phyloP scores from a whole-genome alignment of 2,888 invertebrate genomes.

The Sipha maydis region DNA sequence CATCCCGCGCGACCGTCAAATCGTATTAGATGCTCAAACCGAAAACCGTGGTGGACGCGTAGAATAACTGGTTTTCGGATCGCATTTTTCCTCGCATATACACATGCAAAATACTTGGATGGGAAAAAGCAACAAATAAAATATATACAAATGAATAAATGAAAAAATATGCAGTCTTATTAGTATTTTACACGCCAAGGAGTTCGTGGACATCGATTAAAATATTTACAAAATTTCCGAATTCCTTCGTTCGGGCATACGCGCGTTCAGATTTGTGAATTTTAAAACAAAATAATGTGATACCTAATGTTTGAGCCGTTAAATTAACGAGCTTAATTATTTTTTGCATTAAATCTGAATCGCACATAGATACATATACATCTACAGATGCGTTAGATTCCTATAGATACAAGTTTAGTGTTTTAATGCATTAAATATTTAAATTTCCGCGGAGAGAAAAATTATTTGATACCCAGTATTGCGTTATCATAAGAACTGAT shows the following conservation, averaged over 20 bases:
- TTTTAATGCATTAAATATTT: background rate
- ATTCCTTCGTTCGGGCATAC: background rate
- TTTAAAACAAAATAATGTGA: background rate
- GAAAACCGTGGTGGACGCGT: background rate
- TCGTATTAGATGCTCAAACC: background rate
- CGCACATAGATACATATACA: no score
- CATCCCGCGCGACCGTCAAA: slow-evolving; percentile 7
- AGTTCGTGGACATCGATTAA: background rate
- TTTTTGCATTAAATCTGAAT: background rate
- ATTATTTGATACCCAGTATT: background rate
- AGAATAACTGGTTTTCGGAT: slow-evolving; percentile 42
- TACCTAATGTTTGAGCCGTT: background rate
- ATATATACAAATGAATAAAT: background rate
- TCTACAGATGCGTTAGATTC: background rate
- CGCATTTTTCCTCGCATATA: slow-evolving; percentile 1
- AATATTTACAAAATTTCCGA: background rate
- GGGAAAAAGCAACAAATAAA: background rate
- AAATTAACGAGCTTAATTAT: background rate
- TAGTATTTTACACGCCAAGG: slow-evolving; percentile 16
- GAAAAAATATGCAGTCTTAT: slow-evolving; percentile 1
- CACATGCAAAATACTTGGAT: background rate
- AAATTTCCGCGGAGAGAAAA: background rate
- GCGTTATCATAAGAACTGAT: background rate
- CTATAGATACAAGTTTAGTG: background rate
- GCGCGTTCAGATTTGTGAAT: background rate